Conservation (phyloP, 2,797 vertebrate genomes). For the Sparidentex hasta region DNA sequence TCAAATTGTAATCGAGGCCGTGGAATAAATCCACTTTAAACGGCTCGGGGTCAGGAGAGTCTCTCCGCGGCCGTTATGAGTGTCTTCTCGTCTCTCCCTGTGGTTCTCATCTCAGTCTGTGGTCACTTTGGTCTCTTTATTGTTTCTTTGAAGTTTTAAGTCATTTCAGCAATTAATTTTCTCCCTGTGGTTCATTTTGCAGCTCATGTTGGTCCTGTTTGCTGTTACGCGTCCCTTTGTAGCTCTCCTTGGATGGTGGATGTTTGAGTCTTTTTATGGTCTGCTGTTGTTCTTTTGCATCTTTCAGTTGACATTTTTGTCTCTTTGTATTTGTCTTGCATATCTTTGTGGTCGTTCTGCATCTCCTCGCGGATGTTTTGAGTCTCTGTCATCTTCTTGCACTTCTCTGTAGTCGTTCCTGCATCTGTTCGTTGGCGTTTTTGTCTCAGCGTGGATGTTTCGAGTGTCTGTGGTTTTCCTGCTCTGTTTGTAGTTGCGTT, state of each 20-base stretch:
- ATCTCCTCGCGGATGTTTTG: neutral
- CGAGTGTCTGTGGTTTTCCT: neutral
- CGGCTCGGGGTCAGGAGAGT: neutral
- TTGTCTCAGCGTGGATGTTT: neutral
- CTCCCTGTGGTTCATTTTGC: neutral
- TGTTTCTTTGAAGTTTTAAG: neutral
- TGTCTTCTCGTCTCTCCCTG: neutral
- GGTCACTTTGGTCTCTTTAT: neutral
- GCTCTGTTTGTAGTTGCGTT: neutral
- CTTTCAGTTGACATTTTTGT: neutral
- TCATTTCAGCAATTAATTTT: fast-evolving
- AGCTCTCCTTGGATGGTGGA: neutral
- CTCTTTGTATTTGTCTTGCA: neutral
- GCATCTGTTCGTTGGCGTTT: neutral
- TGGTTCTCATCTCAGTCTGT: neutral
- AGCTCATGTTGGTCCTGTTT: neutral
- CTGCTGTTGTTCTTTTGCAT: no score
- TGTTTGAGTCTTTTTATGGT: neutral
- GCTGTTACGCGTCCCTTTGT: neutral
- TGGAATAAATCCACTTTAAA: neutral
- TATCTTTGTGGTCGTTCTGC: neutral
- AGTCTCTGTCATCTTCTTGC: neutral
- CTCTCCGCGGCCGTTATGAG: neutral
- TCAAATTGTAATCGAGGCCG: neutral
- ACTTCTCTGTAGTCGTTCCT: no score